Conservation (phyloP, 2,888 invertebrate genomes). For the Lomographa bimaculata region DNA sequence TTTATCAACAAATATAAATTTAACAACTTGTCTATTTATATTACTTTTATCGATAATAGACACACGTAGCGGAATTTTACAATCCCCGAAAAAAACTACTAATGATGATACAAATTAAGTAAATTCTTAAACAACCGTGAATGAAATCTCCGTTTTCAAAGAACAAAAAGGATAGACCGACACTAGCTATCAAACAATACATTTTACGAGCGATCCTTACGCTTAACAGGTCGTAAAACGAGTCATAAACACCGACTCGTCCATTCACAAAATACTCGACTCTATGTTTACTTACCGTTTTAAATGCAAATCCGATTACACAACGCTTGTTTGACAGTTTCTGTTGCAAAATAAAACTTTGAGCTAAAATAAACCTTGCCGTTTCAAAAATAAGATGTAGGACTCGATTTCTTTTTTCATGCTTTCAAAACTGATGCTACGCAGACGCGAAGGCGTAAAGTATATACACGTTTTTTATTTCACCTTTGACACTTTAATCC, state of each 20-base stretch:
- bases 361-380: conserved; percentile 45
- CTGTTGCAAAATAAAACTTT: conserved; percentile 43
- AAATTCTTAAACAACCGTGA: conserved; percentile 26
- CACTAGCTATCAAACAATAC: conserved; percentile 63
- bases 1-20: no score
- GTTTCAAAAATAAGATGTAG: conserved; percentile 18
- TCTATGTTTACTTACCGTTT: conserved; percentile 76
- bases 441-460: conserved; percentile 67
- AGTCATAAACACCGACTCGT: conserved; percentile 72
- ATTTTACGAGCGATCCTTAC: conserved; percentile 78
- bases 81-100: no score
- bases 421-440: conserved; percentile 54
- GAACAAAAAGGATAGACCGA: conserved; percentile 47
- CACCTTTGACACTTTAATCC: conserved; percentile 83
- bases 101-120: conserved; percentile 1
- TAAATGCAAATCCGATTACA: conserved; percentile 78
- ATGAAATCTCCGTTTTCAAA: conserved; percentile 44
- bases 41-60: no score
- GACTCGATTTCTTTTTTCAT: conserved; percentile 17
- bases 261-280: conserved; percentile 73
- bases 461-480: conserved; percentile 76
- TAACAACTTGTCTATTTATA: no score
- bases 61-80: no score
- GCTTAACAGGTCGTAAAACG: conserved; percentile 79
- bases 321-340: conserved; percentile 56